Conservation (phyloP, 2,797 vertebrate species). For the Brachymystax lenok region DNA sequence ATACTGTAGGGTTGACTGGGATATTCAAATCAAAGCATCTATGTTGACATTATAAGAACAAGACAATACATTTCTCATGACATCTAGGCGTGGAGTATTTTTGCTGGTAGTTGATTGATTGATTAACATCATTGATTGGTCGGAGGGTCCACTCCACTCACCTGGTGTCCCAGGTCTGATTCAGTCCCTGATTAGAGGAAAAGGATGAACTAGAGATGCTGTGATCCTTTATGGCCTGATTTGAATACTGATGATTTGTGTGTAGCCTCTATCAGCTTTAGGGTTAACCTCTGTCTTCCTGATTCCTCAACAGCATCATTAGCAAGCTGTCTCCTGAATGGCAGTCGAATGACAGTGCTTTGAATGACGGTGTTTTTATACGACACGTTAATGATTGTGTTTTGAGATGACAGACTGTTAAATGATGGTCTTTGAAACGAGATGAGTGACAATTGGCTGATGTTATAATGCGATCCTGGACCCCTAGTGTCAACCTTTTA, state of each 20-base stretch:
- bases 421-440: not conserved
- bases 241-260: not conserved
- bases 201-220: no score
- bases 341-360: conserved; percentile 20
- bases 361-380: conserved; percentile 13
- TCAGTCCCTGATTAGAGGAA: not conserved
- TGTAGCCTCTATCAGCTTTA: not conserved
- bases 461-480: no score
- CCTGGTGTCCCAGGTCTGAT: not conserved
- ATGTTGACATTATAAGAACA: not conserved
- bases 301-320: not conserved
- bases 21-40: not conserved
- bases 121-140: not conserved
- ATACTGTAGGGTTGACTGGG: not conserved
- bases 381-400: conserved; percentile 22
- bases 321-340: conserved; percentile 24
- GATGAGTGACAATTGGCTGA: conserved; percentile 20
- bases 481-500: not conserved
- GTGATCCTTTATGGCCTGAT: not conserved
- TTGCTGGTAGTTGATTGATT: not conserved
- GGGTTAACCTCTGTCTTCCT: not conserved
- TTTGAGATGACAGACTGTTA: not conserved
- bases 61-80: not conserved
- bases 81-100: not conserved
- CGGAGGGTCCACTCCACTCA: not conserved